Conservation (phyloP, 2,888 invertebrate species). For the Erebia palarica region DNA sequence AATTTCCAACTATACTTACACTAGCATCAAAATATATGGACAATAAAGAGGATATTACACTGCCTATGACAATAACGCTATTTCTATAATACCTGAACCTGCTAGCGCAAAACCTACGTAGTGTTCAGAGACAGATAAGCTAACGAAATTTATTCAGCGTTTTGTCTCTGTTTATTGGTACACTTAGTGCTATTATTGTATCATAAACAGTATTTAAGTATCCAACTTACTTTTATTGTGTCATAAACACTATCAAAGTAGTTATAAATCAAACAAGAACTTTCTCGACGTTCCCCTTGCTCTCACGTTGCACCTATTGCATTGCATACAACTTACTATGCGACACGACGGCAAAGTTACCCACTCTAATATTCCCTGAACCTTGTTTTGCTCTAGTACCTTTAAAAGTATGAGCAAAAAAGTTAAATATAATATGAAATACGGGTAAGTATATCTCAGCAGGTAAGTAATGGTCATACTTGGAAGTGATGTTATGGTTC, state of each 20-base stretch:
- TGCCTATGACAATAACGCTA: neutral
- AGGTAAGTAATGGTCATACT: too few relatives aligned
- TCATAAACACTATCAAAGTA: constrained; percentile 19
- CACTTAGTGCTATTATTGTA: neutral
- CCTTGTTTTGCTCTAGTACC: neutral
- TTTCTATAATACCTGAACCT: too few relatives aligned
- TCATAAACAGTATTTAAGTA: too few relatives aligned
- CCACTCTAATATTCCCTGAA: constrained; percentile 1
- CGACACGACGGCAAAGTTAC: constrained; percentile 11
- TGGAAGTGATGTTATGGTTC: too few relatives aligned
- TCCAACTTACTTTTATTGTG: neutral
- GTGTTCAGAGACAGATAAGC: neutral
- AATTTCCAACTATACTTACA: neutral
- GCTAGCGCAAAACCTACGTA: neutral
- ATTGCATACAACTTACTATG: constrained; percentile 17
- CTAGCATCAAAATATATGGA: neutral
- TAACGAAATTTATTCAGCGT: neutral
- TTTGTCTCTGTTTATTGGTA: constrained; percentile 15
- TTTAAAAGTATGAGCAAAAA: neutral
- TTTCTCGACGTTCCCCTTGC: neutral
- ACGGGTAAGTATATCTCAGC: too few relatives aligned
- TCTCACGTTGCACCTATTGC: constrained; percentile 16
- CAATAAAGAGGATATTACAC: neutral
- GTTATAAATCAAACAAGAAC: neutral
- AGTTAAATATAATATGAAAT: too few relatives aligned